Base-by-base conservation (phyloP, 2,113 vertebrate species). In the Ameiurus melas region DNA sequence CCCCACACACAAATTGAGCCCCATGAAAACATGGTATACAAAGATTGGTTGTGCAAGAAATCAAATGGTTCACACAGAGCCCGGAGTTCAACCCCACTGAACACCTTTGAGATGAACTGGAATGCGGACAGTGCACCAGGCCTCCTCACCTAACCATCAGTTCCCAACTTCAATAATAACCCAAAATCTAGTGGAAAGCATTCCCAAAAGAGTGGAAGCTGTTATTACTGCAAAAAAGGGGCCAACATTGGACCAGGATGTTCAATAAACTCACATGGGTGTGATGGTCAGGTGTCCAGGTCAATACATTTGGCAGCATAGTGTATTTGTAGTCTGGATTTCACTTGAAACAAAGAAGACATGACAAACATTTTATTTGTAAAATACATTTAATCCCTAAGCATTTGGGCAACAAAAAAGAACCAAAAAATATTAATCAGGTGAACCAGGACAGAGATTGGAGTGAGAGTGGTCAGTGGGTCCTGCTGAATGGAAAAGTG, bases 311-410 rank as follows among this genome's bases (percentile, higher is more conserved):
- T 55, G 47, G 30, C 19, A 1, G 51, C 16, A 53, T 6, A 51
- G 4, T 53, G 51, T 55, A 30, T 7, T 30, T 53, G 27, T 30
- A 79, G 47, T 22, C 43, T 77, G 73, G 25, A 53, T 55, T 30
- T 30, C 77, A 53, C 14, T 79, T 80, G 64, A 83, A 57, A 86
- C 86, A 3, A 55, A 86, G 62, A 89, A 88, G 12, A 91, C 85
- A 58, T 85, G 2, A 79, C 64, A 66, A 1, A 83, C 57, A 27
- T 62, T 83, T 91, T 94, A 93, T 93, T 95, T 96, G 94, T 95
- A 95, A 96, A 96, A 96, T 94, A 96, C 95, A 95, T 95, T 95
- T 95, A 96, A 94, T 96, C 93, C 94, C 93, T 95, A 94, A 92
- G 95, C 95, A 95, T 92, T 92, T 92, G 92, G 94, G 94, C 93